A percentile compares a stretch with the other conserved stretches of the same genome.
phyloP scores from a whole-genome alignment of 2,113 vertebrate genomes.

The Strix uralensis region DNA sequence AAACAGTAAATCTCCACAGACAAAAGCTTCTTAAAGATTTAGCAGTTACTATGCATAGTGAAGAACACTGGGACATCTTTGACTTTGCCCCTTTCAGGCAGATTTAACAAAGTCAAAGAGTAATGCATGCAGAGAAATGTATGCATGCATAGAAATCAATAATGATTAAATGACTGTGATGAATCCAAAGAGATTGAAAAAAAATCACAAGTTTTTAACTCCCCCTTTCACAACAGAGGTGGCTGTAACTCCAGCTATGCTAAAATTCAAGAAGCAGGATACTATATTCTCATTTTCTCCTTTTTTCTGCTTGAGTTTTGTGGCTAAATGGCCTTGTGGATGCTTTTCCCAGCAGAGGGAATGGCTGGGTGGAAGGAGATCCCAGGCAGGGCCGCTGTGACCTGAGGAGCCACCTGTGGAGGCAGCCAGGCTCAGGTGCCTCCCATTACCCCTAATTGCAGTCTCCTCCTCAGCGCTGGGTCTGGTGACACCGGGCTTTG shows the following conservation, averaged over 20 bases:
- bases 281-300: neutral
- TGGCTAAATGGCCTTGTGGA: accelerated
- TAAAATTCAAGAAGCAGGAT: neutral
- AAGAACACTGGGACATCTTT: accelerated
- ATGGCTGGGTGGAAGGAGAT: neutral
- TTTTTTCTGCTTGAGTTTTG: too few species aligned
- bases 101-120: neutral
- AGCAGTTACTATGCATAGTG: neutral
- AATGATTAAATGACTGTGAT: neutral
- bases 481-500: accelerated
- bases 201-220: neutral
- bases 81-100: neutral
- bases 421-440: neutral
- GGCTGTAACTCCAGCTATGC: neutral
- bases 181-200: neutral
- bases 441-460: neutral
- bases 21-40: neutral
- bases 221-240: neutral
- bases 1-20: neutral
- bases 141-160: neutral
- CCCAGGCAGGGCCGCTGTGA: accelerated
- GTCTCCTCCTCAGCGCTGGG: neutral
- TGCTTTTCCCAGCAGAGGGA: neutral
- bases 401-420: neutral
- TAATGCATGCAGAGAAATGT: accelerated